Conservation (phyloP, 2,888 invertebrate genomes). For the Esperia sulphurella region DNA sequence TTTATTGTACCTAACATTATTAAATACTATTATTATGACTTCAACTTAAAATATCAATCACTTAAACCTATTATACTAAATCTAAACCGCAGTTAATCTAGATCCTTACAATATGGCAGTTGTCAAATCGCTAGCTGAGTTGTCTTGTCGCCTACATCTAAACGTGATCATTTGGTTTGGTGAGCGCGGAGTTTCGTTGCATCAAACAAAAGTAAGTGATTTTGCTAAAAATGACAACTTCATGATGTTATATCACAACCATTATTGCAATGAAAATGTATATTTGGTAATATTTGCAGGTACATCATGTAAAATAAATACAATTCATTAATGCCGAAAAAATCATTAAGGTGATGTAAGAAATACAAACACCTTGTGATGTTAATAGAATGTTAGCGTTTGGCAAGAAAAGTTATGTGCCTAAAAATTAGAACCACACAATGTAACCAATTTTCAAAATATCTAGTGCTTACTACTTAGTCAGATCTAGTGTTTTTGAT, state of each 20-base stretch:
- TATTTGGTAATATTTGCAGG: conserved; percentile 69
- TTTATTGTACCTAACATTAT: conserved; percentile 64
- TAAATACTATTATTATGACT: conserved; percentile 78
- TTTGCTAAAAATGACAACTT: conserved; percentile 51
- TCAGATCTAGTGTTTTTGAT: conserved; percentile 10
- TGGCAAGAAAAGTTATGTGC: conserved; percentile 16
- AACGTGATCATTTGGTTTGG: conserved; percentile 51
- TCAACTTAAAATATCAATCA: conserved; percentile 61
- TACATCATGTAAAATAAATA: conserved; percentile 50
- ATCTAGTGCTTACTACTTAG: not conserved
- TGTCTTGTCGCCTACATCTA: conserved; percentile 32
- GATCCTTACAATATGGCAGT: conserved; percentile 77
- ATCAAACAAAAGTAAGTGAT: conserved; percentile 29
- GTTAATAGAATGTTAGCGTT: conserved; percentile 4
- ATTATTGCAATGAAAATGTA: conserved; percentile 67
- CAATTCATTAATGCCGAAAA: conserved; percentile 18
- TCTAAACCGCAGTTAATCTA: conserved; percentile 60
- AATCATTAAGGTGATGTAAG: conserved; percentile 8
- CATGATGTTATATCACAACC: conserved; percentile 71
- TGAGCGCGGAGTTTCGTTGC: conserved; percentile 51
- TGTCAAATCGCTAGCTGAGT: conserved; percentile 76
- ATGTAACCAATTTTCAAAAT: not conserved
- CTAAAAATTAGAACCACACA: not conserved
- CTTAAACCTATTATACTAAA: conserved; percentile 26
- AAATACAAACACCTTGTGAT: conserved; percentile 10